Evolutionary conservation across 2,797 vertebrate genomes (phyloP), one percentile per base, ranked within the genome.

Genomic region (Cyprinodon diabolis): DNA sequence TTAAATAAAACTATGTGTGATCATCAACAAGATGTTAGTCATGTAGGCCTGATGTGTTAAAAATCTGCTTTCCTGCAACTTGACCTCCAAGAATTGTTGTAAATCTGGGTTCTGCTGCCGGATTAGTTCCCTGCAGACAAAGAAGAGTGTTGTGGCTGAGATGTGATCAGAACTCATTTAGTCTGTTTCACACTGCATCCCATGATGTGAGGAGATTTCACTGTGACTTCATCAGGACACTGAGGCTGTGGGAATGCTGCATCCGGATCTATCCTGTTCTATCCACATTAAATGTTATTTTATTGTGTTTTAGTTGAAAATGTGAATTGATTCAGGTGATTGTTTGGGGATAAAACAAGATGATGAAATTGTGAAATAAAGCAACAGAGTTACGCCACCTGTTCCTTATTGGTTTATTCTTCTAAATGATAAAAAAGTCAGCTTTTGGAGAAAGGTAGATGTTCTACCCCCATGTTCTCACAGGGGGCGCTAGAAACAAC

Each of bases 261-360:
- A 37, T n/a, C 3, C 17, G 17, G 17, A 62, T 62, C 58, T 0
- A 4, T 19, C 35, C 58, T 12, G 15, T 37, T 9, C 1, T 37
- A 15, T 40, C 25, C 17, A 6, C 9, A 63, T 40, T 37, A 17
- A 35, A 37, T 8, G 12, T 10, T 40, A 9, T 43, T 21, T 6
- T 12, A 40, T 43, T 62, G 17, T 10, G 58, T 63, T 35, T 63
- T 9, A 19, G 40, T 35, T 40, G 14, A 19, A 60, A 60, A 60
- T 19, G 7, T 37, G 15, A 60, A 37, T 1, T 19, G 35, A 40
- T 62, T 7, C 58, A 62, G 65, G 25, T 74, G 4, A 65, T 84
- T 96, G 81, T 82, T 95, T n/a, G 10, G 84, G 92, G 93, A 87
- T 90, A 94, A 37, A 71, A 49, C 2, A 66, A 72, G 47, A 66